Evolutionary conservation across 2,113 vertebrate species (phyloP).

Genomic region (Electrona antarctica): DNA sequence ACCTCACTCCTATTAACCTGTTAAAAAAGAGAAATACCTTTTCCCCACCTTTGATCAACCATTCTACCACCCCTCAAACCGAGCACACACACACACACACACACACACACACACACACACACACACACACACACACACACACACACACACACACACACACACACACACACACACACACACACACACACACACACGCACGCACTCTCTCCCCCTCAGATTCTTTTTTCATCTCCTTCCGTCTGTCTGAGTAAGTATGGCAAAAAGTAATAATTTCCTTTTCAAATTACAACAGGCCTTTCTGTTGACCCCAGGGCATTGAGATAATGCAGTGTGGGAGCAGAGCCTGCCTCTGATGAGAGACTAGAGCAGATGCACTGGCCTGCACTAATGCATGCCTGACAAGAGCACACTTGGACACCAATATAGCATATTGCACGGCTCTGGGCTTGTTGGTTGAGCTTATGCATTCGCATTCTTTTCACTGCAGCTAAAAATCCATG

Average conservation of each 20-base stretch:
- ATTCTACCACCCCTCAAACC: neutral
- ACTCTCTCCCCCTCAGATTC: neutral
- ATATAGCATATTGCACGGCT: constrained; percentile 30
- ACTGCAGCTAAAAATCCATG: neutral
- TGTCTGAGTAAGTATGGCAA: constrained; percentile 69
- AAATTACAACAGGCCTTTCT: constrained; percentile 71
- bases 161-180: neutral
- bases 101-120: neutral
- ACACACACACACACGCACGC: neutral
- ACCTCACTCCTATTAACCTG: constrained; percentile 67
- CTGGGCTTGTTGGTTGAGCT: constrained; percentile 24
- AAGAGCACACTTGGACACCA: constrained; percentile 54
- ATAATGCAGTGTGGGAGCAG: constrained; percentile 72
- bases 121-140: constrained; percentile 24
- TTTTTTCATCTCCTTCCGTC: constrained; percentile 44
- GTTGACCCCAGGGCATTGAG: constrained; percentile 73
- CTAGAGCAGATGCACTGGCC: constrained; percentile 52
- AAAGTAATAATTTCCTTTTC: constrained; percentile 80
- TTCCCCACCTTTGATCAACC: constrained; percentile 48
- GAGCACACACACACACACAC: neutral
- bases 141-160: neutral
- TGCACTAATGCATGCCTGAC: constrained; percentile 65
- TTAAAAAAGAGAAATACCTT: constrained; percentile 33
- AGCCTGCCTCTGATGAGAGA: constrained; percentile 69
- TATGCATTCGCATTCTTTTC: constrained; percentile 10